Percentiles rank a stretch among this genome's conserved stretches.
Evolutionary conservation across 35 echinoderm and acorn worm genomes (phyloP).

Genomic region (Heliocidaris erythrogramma): DNA sequence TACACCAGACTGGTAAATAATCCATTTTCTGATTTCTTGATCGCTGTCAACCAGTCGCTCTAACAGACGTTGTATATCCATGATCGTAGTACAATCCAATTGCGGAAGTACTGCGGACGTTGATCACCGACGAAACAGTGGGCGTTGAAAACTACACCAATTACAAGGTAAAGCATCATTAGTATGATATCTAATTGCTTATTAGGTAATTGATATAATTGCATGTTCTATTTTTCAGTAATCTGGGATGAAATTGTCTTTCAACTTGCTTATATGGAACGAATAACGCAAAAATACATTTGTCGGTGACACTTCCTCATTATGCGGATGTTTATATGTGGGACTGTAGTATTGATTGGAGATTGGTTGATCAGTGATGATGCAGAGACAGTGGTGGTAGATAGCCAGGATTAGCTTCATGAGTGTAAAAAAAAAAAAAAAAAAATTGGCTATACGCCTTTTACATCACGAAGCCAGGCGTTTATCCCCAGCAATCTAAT

Average conservation of each 20-base stretch:
- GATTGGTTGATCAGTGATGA: too few species aligned
- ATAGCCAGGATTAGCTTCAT: too few species aligned
- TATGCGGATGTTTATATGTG: not conserved
- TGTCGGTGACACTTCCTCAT: not conserved
- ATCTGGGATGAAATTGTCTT: not conserved
- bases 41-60: not conserved
- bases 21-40: not conserved
- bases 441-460: too few species aligned
- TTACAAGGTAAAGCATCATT: not conserved
- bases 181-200: not conserved
- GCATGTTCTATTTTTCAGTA: not conserved
- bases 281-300: too few species aligned
- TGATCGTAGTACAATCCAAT: not conserved
- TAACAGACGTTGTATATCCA: not conserved
- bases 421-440: too few species aligned
- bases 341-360: not conserved
- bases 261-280: not conserved
- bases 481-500: too few species aligned
- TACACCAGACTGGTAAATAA: not conserved
- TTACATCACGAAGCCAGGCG: too few species aligned
- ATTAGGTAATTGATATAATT: not conserved
- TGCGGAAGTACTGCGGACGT: slow-evolving; percentile 2
- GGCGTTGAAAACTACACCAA: not conserved
- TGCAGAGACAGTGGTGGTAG: too few species aligned
- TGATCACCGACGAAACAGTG: not conserved